Conservation (phyloP, 1,140 invertebrate genomes). For the Antheraea mylitta region DNA sequence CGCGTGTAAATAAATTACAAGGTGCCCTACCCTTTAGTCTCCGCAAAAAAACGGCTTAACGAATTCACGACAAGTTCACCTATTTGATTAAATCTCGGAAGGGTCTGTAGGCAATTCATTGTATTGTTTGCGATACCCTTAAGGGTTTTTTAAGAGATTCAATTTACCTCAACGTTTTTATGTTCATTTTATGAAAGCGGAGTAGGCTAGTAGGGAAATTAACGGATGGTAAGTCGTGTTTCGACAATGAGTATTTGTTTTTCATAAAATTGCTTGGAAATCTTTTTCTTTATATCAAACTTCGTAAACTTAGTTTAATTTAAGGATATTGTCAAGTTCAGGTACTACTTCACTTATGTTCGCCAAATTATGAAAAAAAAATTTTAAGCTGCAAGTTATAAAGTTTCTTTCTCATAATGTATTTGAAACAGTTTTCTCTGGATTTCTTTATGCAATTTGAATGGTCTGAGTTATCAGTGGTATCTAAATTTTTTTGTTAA, state of each 20-base stretch:
- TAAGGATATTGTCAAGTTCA: too few relatives aligned
- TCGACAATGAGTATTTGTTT: neutral
- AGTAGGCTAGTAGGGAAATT: neutral
- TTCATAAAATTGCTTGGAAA: neutral
- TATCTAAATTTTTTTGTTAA: too few relatives aligned
- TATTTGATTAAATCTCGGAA: slow-evolving; percentile 3
- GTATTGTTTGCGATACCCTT: slow-evolving; percentile 2
- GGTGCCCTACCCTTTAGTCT: neutral
- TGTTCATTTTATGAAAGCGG: neutral
- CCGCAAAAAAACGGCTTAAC: neutral
- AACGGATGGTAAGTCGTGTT: neutral
- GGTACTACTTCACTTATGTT: too few relatives aligned
- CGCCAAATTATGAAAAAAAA: too few relatives aligned
- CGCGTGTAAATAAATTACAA: neutral
- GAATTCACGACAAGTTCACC: neutral
- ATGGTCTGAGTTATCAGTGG: too few relatives aligned
- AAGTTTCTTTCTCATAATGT: too few relatives aligned
- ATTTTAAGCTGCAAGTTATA: too few relatives aligned
- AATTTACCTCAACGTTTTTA: neutral
- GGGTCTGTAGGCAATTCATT: neutral
- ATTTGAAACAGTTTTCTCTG: too few relatives aligned
- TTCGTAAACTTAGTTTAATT: neutral
- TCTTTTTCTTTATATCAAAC: neutral
- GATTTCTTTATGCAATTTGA: too few relatives aligned
- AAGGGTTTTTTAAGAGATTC: neutral